Evolutionary conservation across 2,113 vertebrate genomes (phyloP).

Genomic region (Bubalus kerabau): DNA sequence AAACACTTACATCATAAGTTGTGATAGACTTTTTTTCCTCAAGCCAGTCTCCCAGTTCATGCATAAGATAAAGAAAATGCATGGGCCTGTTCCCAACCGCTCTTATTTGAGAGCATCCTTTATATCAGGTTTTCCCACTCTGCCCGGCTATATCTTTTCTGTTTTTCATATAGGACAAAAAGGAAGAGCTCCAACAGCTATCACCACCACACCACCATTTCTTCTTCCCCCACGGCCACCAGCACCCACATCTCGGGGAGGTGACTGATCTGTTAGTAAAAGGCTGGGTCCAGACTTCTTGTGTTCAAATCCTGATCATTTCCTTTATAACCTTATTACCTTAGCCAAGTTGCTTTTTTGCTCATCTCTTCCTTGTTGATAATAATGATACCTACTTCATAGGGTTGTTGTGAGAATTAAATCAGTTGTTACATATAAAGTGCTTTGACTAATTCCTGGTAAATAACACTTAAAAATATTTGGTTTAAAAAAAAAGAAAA

Average conservation of each 20-base stretch:
- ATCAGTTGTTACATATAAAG: background rate
- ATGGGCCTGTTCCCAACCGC: background rate
- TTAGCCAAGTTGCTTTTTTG: background rate
- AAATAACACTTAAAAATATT: background rate
- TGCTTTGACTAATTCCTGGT: background rate
- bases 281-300: background rate
- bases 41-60: background rate
- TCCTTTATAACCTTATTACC: background rate
- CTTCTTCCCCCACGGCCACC: background rate
- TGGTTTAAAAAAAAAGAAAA: background rate
- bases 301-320: background rate
- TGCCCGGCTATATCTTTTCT: background rate
- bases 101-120: background rate
- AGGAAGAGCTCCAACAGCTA: background rate
- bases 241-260: background rate
- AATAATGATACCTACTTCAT: background rate
- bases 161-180: background rate
- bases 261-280: background rate
- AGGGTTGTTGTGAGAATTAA: background rate
- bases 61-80: background rate
- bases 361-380: background rate
- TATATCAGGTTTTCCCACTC: background rate
- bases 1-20: background rate
- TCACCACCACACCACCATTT: no score
- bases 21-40: background rate